Evolutionary conservation across 2,888 invertebrate species (phyloP).

Genomic region (Diabrotica balteata): DNA sequence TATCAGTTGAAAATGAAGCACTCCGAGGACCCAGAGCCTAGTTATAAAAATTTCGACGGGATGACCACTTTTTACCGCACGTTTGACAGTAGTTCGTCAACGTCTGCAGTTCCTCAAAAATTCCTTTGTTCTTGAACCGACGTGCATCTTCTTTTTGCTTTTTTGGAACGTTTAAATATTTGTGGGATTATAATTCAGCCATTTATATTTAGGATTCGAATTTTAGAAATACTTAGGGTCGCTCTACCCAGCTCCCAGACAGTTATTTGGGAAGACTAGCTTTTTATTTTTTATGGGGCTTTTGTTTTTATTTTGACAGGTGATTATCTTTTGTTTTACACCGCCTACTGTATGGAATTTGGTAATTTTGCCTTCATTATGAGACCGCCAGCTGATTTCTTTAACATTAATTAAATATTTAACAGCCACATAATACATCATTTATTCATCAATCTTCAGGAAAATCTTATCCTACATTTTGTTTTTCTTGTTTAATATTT

Average conservation of each 20-base stretch:
- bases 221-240: constrained; percentile 52
- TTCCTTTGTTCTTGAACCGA: constrained; percentile 51
- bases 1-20: constrained; percentile 18
- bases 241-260: constrained; percentile 35
- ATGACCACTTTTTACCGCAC: constrained; percentile 45
- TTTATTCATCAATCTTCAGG: too few relatives aligned
- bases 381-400: constrained; percentile 1
- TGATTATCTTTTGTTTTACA: constrained; percentile 38
- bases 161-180: constrained; percentile 45
- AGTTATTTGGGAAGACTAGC: constrained; percentile 41
- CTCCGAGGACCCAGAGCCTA: constrained; percentile 30
- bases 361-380: constrained; percentile 12
- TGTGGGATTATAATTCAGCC: constrained; percentile 52
- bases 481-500: too few relatives aligned
- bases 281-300: constrained; percentile 37
- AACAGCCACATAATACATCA: too few relatives aligned
- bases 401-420: constrained; percentile 11
- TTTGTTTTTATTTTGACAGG: constrained; percentile 45
- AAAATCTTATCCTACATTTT: too few relatives aligned
- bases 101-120: constrained; percentile 55
- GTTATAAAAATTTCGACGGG: constrained; percentile 40
- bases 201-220: constrained; percentile 53
- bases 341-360: constrained; percentile 31
- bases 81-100: constrained; percentile 54
- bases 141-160: constrained; percentile 37